These are phyloP conservation scores for Pelvicachromis taeniatus DNA, from an alignment of 2,113 vertebrate genomes.

Conservation along the genomic window DNA sequence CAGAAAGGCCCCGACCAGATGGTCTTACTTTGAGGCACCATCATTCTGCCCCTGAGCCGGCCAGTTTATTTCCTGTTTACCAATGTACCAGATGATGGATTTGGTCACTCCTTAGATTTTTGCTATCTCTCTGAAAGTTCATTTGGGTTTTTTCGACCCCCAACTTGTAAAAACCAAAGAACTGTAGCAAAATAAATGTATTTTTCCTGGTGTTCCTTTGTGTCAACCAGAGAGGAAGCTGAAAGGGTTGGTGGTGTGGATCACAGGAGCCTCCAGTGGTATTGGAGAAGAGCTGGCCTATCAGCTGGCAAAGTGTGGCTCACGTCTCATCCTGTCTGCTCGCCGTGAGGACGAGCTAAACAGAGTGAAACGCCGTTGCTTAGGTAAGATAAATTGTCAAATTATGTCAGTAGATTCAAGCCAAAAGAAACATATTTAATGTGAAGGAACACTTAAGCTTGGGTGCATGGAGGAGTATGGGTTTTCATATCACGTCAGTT, in stretches of 20 bases:
- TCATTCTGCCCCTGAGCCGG: background rate
- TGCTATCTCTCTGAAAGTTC: background rate
- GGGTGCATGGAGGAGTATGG: too few species aligned
- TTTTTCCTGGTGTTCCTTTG: constrained; percentile 52
- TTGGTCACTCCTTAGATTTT: background rate
- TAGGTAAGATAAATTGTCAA: constrained; percentile 70
- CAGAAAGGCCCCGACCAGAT: background rate
- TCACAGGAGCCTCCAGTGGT: constrained; percentile 93
- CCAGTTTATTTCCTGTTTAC: background rate
- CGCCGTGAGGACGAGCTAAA: constrained; percentile 82
- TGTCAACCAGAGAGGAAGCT: constrained; percentile 76
- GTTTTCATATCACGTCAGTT: too few species aligned
- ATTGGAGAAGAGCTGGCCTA: constrained; percentile 90
- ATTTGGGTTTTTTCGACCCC: too few species aligned
- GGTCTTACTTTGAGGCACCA: background rate
- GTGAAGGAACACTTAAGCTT: too few species aligned
- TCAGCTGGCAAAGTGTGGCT: constrained; percentile 84
- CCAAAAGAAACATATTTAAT: too few species aligned
- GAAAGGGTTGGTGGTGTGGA: constrained; percentile 85
- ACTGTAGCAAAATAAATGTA: background rate
- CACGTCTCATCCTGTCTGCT: constrained; percentile 83
- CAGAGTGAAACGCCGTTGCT: constrained; percentile 82
- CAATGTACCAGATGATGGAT: background rate
- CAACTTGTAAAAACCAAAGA: background rate
- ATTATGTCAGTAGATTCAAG: too few species aligned